Evolutionary conservation across 1,140 invertebrate genomes (phyloP).

Genomic region (Chrysomallon squamiferum): DNA sequence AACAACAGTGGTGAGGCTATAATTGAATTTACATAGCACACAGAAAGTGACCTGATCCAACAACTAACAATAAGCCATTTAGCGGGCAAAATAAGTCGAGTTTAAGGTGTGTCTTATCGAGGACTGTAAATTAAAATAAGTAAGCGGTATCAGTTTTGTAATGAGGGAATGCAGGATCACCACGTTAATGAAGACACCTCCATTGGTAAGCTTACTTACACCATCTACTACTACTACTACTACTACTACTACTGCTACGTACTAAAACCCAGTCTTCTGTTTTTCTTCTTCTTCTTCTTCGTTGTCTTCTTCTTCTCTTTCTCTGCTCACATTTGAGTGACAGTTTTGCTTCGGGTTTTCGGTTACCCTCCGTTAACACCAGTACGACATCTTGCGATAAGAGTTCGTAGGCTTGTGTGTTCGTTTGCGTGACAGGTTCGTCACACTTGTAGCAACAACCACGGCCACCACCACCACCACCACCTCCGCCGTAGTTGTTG

Average conservation of each 20-base stretch:
- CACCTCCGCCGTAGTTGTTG: neutral
- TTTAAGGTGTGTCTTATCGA: slow-evolving; percentile 38
- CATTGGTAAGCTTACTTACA: neutral
- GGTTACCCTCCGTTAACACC: too few relatives aligned
- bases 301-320: neutral
- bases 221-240: slow-evolving; percentile 5
- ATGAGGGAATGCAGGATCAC: slow-evolving; percentile 24
- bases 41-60: slow-evolving; percentile 33
- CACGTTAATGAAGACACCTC: slow-evolving; percentile 12
- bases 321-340: slow-evolving; percentile 1
- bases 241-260: too few relatives aligned
- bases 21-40: slow-evolving; percentile 36
- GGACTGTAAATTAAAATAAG: slow-evolving; percentile 38
- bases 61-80: slow-evolving; percentile 35
- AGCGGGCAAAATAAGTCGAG: slow-evolving; percentile 27
- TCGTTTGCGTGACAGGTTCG: too few relatives aligned
- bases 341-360: neutral
- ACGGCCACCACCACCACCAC: neutral
- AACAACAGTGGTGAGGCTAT: slow-evolving; percentile 32
- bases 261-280: too few relatives aligned
- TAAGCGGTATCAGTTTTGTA: slow-evolving; percentile 30
- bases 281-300: neutral
- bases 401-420: too few relatives aligned
- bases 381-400: too few relatives aligned
- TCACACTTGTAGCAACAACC: too few relatives aligned